Conservation (phyloP, 2,888 invertebrate genomes). For the Eupithecia subumbrata region DNA sequence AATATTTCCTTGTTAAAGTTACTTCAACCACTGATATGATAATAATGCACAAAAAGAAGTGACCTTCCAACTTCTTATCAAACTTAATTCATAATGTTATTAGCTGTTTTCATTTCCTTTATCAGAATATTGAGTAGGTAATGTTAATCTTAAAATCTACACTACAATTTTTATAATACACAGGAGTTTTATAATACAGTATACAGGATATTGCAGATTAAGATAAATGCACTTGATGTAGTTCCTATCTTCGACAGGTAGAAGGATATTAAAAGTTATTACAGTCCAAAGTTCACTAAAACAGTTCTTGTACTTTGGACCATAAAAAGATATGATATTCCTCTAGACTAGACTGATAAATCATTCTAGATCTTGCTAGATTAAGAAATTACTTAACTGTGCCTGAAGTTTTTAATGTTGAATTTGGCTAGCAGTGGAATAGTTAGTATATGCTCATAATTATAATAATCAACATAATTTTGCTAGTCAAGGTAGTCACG, state of each 20-base stretch:
- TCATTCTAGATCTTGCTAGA: background rate
- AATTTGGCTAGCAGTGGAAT: too few relatives aligned
- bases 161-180: too few relatives aligned
- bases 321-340: background rate
- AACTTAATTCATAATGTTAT: background rate
- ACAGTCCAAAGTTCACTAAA: background rate
- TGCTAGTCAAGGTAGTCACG: background rate
- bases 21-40: background rate
- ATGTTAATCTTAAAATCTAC: background rate
- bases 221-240: background rate
- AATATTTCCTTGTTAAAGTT: background rate
- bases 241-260: background rate
- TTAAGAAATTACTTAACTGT: background rate
- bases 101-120: background rate
- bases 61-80: constrained; percentile 9
- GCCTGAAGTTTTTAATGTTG: background rate
- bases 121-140: background rate
- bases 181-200: too few relatives aligned
- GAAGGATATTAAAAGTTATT: background rate
- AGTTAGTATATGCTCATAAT: background rate
- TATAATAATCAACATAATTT: background rate
- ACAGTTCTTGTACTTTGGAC: background rate
- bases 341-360: background rate
- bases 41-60: constrained; percentile 8
- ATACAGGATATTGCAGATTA: background rate